phyloP scores from a whole-genome alignment of 2,113 vertebrate genomes.

The Thunnus maccoyii region DNA sequence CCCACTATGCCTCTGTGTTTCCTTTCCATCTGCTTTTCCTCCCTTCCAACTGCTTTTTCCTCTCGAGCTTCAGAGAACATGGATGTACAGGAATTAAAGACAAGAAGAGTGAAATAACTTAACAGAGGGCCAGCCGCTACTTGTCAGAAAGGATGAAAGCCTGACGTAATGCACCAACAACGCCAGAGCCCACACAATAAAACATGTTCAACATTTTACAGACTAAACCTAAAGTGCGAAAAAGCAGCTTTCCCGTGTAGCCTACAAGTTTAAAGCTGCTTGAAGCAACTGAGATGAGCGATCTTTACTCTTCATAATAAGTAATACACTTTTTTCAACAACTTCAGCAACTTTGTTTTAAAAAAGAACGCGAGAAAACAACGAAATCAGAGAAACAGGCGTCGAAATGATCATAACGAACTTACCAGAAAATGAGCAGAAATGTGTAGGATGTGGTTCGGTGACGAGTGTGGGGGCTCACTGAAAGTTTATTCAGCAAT shows the following conservation, averaged over 20 bases:
- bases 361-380: not conserved
- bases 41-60: not conserved
- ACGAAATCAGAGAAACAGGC: not conserved
- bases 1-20: not conserved
- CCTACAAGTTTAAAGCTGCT: fast-evolving
- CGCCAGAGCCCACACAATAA: not conserved
- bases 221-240: not conserved
- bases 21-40: not conserved
- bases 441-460: not conserved
- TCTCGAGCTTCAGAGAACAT: not conserved
- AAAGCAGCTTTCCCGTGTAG: not conserved
- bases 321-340: not conserved
- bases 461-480: not conserved
- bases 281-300: not conserved
- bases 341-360: not conserved
- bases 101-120: not conserved
- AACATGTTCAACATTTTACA: not conserved
- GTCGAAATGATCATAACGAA: not conserved
- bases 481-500: slow-evolving; percentile 34
- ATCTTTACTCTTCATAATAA: not conserved
- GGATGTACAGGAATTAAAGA: not conserved
- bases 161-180: not conserved
- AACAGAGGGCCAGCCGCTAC: not conserved
- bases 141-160: not conserved
- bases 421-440: slow-evolving; percentile 47